Evolutionary conservation across 2,113 vertebrate species (phyloP).

Genomic region (Ammospiza caudacuta): DNA sequence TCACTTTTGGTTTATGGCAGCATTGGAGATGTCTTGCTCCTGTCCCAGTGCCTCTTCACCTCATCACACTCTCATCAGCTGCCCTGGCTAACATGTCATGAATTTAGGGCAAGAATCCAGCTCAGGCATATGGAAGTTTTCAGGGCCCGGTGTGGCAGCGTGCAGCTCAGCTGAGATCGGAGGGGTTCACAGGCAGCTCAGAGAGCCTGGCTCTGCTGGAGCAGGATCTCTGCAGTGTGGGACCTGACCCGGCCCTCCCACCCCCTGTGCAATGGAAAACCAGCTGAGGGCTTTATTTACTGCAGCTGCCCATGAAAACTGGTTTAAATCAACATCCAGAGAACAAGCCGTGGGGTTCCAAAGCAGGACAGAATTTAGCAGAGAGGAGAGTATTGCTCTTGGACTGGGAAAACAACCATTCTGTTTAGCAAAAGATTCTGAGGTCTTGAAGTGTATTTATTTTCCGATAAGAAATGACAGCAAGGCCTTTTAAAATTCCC

Average conservation of each 20-base stretch:
- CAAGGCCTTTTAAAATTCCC: background rate
- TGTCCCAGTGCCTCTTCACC: background rate
- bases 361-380: background rate
- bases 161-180: constrained; percentile 24
- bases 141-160: background rate
- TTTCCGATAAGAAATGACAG: background rate
- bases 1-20: background rate
- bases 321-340: constrained; percentile 39
- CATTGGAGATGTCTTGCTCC: background rate
- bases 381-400: constrained; percentile 48
- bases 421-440: constrained; percentile 27
- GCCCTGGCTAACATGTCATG: background rate
- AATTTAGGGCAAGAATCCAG: background rate
- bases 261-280: background rate
- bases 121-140: background rate
- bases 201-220: constrained; percentile 8
- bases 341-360: constrained; percentile 33
- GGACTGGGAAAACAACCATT: constrained; percentile 23
- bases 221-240: background rate
- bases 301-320: constrained; percentile 38
- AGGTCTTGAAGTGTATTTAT: constrained; percentile 53
- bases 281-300: constrained; percentile 38
- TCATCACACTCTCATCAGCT: background rate
- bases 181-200: background rate
- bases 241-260: constrained; percentile 16